Percentiles rank a stretch among this genome's conserved stretches.
These are phyloP conservation scores for Lontra canadensis DNA, from an alignment of 2,113 vertebrate genomes.

Conservation along the genomic window DNA sequence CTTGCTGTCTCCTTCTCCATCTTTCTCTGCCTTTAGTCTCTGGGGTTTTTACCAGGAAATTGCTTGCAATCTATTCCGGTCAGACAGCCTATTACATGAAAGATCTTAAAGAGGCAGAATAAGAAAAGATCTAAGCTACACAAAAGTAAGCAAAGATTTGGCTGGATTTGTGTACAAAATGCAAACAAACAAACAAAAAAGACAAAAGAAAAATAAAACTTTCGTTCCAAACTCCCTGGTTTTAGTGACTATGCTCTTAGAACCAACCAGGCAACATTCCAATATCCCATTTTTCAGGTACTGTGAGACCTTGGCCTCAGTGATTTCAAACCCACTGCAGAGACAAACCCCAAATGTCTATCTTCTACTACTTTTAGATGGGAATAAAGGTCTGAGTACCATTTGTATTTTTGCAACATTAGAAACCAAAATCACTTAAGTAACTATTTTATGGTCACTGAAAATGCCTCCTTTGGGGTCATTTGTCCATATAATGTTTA, in stretches of 20 bases:
- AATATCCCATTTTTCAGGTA: neutral
- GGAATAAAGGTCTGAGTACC: neutral
- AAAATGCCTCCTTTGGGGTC: neutral
- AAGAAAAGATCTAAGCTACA: neutral
- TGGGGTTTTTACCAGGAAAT: constrained; percentile 8
- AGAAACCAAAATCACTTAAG: neutral
- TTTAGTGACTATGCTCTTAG: neutral
- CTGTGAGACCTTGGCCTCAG: neutral
- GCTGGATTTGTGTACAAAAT: neutral
- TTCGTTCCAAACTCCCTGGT: neutral
- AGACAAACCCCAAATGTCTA: neutral
- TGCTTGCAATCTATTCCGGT: neutral
- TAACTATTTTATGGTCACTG: neutral
- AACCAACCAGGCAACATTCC: neutral
- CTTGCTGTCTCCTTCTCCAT: neutral
- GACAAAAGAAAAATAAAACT: neutral
- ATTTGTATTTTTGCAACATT: neutral
- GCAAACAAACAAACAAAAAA: neutral
- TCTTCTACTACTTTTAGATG: neutral
- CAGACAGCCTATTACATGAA: neutral
- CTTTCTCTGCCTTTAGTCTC: neutral
- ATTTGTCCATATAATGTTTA: neutral
- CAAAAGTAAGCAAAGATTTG: neutral
- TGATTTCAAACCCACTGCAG: neutral
- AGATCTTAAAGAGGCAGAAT: constrained; percentile 20